Evolutionary conservation across 2,797 vertebrate genomes (phyloP), one percentile per base, ranked within the genome.

Genomic region (Acipenser transmontanus): DNA sequence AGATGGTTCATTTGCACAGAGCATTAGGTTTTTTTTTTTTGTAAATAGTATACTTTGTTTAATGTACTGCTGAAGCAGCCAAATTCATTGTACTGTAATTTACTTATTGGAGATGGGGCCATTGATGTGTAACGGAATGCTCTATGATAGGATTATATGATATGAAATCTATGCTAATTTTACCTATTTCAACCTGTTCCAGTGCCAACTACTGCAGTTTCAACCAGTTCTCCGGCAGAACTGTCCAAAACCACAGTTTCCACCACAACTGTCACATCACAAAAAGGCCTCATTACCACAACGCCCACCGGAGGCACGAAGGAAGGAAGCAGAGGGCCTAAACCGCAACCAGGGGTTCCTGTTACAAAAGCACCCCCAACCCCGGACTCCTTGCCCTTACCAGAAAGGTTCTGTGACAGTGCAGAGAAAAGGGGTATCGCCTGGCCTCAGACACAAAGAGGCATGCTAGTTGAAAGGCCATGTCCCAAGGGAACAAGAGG

Each of bases 401-500:
- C 94, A 48, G 91, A 95, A 81, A 94, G 95, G 80, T 99, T 96
- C 89, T 99, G 97, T 75, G 94, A 95, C 77, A 91, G 93, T 0
- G 86, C 87, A 13, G 93, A 97, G 81, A 83, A 88, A 69, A 91
- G 92, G 82, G 95, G 93, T 52, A 98, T 99, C 79, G 85, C 79
- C 79, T 98, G 96, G 97, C 97, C 97, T 81, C 94, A 98, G 87
- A 98, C 95, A 70, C 95, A 96, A 81, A 93, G 95, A 91, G 96
- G 96, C 80, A 93, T 93, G 88, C 88, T 95, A 68, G 95, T 98
- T 73, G 97, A 98, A 84, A 91, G 97, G 56, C 97, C 97, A 4
- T 98, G 97, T 73, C 97, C 97, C 78, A 99, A 96, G 82, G 97
- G 97, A 84, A 99, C 96, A 6, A 87, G 95, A 92, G 97, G 97